phyloP scores from a whole-genome alignment of 2,888 invertebrate genomes.

The Torymus texanus region DNA sequence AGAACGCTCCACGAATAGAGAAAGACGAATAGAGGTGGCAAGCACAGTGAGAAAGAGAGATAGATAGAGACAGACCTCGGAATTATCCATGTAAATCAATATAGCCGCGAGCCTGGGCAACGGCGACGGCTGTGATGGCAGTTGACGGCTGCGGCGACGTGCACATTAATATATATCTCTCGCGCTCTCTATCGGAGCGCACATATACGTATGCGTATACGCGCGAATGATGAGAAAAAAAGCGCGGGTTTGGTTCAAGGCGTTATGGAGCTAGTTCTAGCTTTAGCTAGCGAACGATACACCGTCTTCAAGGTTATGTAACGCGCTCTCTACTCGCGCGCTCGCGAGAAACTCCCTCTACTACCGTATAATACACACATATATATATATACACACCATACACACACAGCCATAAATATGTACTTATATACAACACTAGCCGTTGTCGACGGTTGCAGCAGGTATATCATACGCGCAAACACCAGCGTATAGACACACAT shows the following conservation, averaged over 20 bases:
- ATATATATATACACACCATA: no score
- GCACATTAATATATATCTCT: constrained; percentile 6
- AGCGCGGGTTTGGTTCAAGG: constrained; percentile 49
- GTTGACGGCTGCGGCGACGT: not conserved
- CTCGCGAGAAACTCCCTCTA: not conserved
- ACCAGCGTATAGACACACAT: no score
- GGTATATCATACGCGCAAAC: no score
- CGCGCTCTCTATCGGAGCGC: no score
- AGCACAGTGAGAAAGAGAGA: constrained; percentile 10
- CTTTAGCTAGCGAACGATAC: constrained; percentile 19
- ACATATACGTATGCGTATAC: not conserved
- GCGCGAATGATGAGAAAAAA: constrained; percentile 26
- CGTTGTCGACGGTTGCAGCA: no score
- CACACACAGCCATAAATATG: no score
- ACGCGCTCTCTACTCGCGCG: constrained; percentile 27
- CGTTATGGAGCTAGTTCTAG: not conserved
- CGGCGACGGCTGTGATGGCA: no score
- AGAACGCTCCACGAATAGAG: not conserved
- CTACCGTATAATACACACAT: no score
- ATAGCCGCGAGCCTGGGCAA: constrained; percentile 13
- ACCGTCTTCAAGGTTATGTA: constrained; percentile 58
- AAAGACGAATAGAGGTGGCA: not conserved
- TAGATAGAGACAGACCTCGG: constrained; percentile 34
- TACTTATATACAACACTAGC: no score
- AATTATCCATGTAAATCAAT: constrained; percentile 52